Percentiles rank a stretch among this genome's conserved stretches.
These are phyloP conservation scores for Harpegnathos saltator DNA, from an alignment of 1,140 invertebrate species.

Conservation along the genomic window DNA sequence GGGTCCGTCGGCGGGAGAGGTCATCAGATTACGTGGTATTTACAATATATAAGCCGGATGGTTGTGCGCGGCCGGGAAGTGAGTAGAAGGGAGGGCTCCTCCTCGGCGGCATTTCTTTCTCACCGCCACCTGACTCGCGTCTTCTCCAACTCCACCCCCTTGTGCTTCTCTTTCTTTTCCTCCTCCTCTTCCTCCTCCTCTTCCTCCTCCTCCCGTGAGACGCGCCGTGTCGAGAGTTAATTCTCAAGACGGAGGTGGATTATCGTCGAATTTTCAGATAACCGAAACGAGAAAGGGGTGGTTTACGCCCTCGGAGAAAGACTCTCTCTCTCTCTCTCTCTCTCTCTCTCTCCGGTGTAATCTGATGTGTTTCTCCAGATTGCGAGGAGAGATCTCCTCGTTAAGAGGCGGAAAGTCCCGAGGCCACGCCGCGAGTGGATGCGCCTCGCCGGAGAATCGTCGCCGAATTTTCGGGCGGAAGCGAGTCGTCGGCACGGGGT, in stretches of 20 bases:
- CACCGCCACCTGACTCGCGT: not conserved
- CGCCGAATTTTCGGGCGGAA: no score
- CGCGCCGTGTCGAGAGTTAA: conserved; percentile 24
- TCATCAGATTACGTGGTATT: conserved; percentile 80
- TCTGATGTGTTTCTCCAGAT: not conserved
- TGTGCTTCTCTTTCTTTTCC: no score
- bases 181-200: no score
- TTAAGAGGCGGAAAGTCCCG: not conserved
- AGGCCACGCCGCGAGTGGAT: no score
- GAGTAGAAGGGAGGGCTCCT: not conserved
- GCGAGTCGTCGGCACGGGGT: no score
- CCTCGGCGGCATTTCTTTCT: conserved; percentile 4
- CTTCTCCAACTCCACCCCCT: no score
- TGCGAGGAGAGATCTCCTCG: not conserved
- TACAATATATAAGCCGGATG: conserved; percentile 76
- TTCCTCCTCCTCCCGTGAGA: conserved; percentile 6
- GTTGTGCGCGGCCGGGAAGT: conserved; percentile 36
- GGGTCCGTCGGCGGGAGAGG: conserved; percentile 73
- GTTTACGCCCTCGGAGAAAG: not conserved
- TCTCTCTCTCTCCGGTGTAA: no score
- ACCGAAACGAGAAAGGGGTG: not conserved
- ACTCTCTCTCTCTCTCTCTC: not conserved
- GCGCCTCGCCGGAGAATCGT: no score
- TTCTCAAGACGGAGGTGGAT: conserved; percentile 43
- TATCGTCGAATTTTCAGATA: conserved; percentile 36